phyloP scores from a whole-genome alignment of 2,113 vertebrate genomes.

The Boulengeromyrus knoepffleri region DNA sequence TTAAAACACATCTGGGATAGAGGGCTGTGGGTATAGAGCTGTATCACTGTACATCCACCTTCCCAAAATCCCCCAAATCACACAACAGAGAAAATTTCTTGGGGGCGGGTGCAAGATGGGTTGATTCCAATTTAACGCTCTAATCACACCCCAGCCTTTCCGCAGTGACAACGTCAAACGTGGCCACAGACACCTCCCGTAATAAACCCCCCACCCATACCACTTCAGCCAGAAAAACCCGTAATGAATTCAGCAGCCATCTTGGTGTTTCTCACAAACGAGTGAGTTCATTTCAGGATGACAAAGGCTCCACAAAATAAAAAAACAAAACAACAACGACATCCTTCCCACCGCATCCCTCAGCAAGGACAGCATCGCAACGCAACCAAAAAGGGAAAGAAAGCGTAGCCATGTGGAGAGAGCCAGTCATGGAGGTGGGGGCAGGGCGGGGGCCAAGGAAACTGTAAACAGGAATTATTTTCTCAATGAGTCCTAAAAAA shows the following conservation, averaged over 20 bases:
- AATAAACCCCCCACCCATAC: neutral
- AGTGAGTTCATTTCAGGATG: slow-evolving; percentile 16
- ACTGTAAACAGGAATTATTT: slow-evolving; percentile 41
- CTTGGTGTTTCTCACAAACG: slow-evolving; percentile 6
- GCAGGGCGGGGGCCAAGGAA: slow-evolving; percentile 12
- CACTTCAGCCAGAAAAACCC: neutral
- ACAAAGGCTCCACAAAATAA: neutral
- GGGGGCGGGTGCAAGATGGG: neutral
- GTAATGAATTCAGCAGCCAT: neutral
- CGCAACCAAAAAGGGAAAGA: neutral
- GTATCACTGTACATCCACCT: neutral
- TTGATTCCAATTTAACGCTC: neutral
- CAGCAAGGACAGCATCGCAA: neutral
- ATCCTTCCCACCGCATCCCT: neutral
- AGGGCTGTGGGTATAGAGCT: neutral
- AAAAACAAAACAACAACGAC: neutral
- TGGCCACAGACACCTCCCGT: neutral
- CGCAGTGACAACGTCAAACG: neutral
- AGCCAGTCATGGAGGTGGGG: neutral
- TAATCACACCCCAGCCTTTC: neutral
- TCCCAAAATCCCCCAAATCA: neutral
- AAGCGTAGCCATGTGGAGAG: neutral
- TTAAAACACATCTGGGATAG: neutral
- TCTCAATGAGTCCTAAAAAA: slow-evolving; percentile 58
- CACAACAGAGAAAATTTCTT: neutral